Percentiles rank a stretch among this genome's conserved stretches.
phyloP scores from a whole-genome alignment of 2,113 vertebrate genomes.

The Tursiops truncatus region DNA sequence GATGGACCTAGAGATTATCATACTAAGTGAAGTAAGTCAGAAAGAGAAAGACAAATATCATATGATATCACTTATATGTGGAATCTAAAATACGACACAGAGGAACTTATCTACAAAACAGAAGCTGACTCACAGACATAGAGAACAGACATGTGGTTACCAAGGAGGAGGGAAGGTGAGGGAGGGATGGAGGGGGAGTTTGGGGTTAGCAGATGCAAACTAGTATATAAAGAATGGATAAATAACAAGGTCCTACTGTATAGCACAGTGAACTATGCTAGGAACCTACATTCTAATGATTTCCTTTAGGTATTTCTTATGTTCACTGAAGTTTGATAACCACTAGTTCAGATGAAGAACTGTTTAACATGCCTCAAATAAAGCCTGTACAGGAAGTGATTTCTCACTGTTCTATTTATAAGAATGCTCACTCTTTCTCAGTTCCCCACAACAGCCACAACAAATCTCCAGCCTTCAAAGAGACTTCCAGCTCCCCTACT shows the following conservation, averaged over 20 bases:
- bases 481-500: background rate
- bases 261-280: background rate
- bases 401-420: slow-evolving; percentile 19
- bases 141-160: background rate
- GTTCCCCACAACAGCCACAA: background rate
- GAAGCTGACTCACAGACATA: too few species aligned
- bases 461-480: slow-evolving; percentile 8
- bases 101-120: too few species aligned
- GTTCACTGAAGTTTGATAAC: background rate
- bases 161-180: background rate
- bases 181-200: background rate
- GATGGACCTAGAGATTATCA: too few species aligned
- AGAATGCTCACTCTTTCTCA: slow-evolving; percentile 38
- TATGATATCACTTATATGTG: too few species aligned
- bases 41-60: too few species aligned
- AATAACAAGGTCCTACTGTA: background rate
- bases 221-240: background rate
- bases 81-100: too few species aligned
- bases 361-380: background rate
- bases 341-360: background rate
- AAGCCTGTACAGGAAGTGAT: background rate
- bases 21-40: too few species aligned
- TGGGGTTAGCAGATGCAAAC: background rate
- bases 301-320: background rate
- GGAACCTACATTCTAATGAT: background rate